Percentiles rank a stretch among this genome's conserved stretches.
Conservation (phyloP, 2,888 invertebrate species). For the Drosophila sordidula region DNA sequence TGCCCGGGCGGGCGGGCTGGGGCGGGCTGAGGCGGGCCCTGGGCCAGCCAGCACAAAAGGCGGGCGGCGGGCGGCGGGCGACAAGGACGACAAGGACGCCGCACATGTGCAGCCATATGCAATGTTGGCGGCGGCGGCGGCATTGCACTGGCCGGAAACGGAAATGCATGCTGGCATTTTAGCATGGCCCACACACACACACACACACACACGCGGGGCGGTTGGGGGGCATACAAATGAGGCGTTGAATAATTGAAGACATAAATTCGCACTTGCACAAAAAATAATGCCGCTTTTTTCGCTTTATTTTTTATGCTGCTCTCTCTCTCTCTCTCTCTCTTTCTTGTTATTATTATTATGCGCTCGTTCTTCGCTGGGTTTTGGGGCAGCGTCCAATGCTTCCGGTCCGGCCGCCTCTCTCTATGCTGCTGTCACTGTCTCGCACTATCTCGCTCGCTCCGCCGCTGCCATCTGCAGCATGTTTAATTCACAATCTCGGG, state of each 20-base stretch:
- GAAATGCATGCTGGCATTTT: slow-evolving; percentile 80
- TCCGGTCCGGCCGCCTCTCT: slow-evolving; percentile 59
- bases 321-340: too few species aligned
- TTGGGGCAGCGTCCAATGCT: slow-evolving; percentile 46
- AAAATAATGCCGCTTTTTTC: slow-evolving; percentile 44
- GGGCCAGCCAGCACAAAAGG: slow-evolving; percentile 24
- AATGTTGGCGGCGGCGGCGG: slow-evolving; percentile 40
- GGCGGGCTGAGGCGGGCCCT: neutral
- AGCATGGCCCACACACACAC: slow-evolving; percentile 53
- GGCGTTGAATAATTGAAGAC: slow-evolving; percentile 82
- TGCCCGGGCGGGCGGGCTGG: slow-evolving; percentile 48
- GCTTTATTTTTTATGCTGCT: slow-evolving; percentile 6
- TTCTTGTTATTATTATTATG: slow-evolving; percentile 54
- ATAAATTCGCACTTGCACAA: slow-evolving; percentile 77
- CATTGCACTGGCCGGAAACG: slow-evolving; percentile 75
- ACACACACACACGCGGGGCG: slow-evolving; percentile 11
- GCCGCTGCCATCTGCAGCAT: slow-evolving; percentile 44
- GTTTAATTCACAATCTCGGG: slow-evolving; percentile 81
- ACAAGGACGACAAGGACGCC: slow-evolving; percentile 27
- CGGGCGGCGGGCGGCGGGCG: slow-evolving; percentile 24
- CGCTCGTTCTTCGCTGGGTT: slow-evolving; percentile 29
- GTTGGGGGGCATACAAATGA: slow-evolving; percentile 71
- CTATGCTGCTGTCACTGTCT: slow-evolving; percentile 35
- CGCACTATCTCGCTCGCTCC: slow-evolving; percentile 2
- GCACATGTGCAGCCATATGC: slow-evolving; percentile 76